Base-by-base conservation (phyloP, 2,797 vertebrate species). In the Anabacerthia variegaticeps region DNA sequence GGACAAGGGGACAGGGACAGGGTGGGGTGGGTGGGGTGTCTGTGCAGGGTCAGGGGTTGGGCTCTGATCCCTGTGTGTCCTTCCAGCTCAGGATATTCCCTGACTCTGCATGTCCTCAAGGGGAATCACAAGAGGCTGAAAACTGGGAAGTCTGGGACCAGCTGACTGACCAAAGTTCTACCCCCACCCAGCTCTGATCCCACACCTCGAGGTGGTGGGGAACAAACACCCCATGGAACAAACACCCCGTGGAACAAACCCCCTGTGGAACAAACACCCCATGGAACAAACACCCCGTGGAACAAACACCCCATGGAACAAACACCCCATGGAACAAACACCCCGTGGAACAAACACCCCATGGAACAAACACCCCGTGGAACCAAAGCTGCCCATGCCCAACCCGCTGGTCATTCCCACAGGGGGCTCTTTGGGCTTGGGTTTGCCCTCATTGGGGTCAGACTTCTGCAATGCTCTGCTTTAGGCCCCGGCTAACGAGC, bases 31-130 rank as follows among this genome's bases (percentile, higher is more conserved):
- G 26, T 39, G 55, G 65, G 65, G 48, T 28, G 11, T 26, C 41
- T 71, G 30, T 4, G 65, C 56, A 55, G 34, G 30, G 3, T 4
- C 26, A 12, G 34, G n/a, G 0, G 16, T 2, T 48, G 55, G 28
- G 5, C 5, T 13, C 2, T 22, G 58, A 14, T 36, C 19, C 23
- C 3, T 0, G 21, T 8, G n/a, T 4, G 32, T 23, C 27, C 54
- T 14, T 10, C 48, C 39, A 30, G 10, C 65, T 48, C 65, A 34
- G 34, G 36, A 28, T 0, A n/a, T 34, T 54, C 61, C 34, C 11
- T 8, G 7, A 7, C 52, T 26, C 34, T 16, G 16, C 19, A 1
- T 7, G 30, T 26, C 36, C 54, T 34, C 0, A 1, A 52, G 54
- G 32, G 55, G 37, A 91, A 32, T 1, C 12, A n/a, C 68, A 56